phyloP scores from a whole-genome alignment of 2,888 invertebrate species.

The Cryptocheilus praepositus region DNA sequence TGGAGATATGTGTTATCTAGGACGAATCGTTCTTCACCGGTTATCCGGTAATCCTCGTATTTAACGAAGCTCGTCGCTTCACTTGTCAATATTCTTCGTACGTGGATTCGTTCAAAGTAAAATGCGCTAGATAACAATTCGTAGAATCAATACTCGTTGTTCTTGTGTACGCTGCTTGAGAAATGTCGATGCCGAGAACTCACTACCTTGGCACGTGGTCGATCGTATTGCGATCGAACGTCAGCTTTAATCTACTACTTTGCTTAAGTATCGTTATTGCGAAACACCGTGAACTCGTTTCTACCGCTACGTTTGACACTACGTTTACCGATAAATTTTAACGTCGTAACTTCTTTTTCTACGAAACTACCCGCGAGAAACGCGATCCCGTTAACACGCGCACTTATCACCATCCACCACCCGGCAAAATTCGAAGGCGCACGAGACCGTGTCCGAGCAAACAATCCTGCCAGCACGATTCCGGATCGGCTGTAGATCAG shows the following conservation, averaged over 20 bases:
- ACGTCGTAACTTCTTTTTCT: neutral
- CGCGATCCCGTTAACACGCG: conserved; percentile 16
- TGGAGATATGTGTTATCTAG: no score
- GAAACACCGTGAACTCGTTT: neutral
- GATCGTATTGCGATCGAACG: conserved; percentile 32
- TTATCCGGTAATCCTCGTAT: no score
- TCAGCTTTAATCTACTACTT: conserved; percentile 25
- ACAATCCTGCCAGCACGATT: no score
- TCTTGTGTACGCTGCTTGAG: neutral
- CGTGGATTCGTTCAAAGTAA: no score
- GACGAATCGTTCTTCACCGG: no score
- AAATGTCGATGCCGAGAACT: conserved; percentile 9
- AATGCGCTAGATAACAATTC: no score
- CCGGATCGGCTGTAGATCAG: no score
- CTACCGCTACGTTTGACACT: no score
- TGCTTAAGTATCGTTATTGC: neutral
- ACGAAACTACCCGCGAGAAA: neutral
- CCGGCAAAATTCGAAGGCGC: neutral
- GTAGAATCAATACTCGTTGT: no score
- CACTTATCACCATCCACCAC: conserved; percentile 44
- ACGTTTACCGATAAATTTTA: no score
- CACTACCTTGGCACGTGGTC: conserved; percentile 43
- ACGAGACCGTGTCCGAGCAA: conserved; percentile 1
- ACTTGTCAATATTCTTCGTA: no score
- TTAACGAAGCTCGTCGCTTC: no score